phyloP scores from a whole-genome alignment of 1,140 invertebrate genomes.

The Drosophila gunungcola region DNA sequence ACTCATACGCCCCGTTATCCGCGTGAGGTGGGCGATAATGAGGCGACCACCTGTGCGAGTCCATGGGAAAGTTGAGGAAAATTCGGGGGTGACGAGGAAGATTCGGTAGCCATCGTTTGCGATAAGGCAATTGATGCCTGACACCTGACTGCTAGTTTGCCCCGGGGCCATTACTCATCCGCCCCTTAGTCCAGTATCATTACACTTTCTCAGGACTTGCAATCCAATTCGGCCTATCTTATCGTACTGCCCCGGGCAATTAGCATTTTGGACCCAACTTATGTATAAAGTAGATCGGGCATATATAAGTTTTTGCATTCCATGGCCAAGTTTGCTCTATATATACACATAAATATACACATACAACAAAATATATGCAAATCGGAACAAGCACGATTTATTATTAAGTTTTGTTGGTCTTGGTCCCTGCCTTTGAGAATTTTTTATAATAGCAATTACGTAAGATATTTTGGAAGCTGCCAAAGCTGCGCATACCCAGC shows the following conservation, averaged over 20 bases:
- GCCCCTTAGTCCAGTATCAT: conserved; percentile 7
- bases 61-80: not conserved
- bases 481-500: not conserved
- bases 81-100: no score
- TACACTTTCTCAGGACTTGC: not conserved
- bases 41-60: not conserved
- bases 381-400: conserved; percentile 41
- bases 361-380: conserved; percentile 45
- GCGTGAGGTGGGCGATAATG: conserved; percentile 9
- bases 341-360: conserved; percentile 9
- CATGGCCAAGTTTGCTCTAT: conserved; percentile 23
- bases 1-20: conserved; percentile 61
- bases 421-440: conserved; percentile 10
- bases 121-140: conserved; percentile 27
- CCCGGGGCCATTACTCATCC: conserved; percentile 24
- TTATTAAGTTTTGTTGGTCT: conserved; percentile 29
- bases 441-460: conserved; percentile 64
- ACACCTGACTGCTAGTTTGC: conserved; percentile 37
- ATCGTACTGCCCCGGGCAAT: conserved; percentile 8
- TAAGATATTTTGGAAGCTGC: conserved; percentile 52
- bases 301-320: conserved; percentile 16
- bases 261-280: conserved; percentile 9
- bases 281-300: not conserved
- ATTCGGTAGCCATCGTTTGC: not conserved
- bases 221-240: conserved; percentile 9